phyloP scores from a whole-genome alignment of 2,888 invertebrate species.

The Arge pagana region DNA sequence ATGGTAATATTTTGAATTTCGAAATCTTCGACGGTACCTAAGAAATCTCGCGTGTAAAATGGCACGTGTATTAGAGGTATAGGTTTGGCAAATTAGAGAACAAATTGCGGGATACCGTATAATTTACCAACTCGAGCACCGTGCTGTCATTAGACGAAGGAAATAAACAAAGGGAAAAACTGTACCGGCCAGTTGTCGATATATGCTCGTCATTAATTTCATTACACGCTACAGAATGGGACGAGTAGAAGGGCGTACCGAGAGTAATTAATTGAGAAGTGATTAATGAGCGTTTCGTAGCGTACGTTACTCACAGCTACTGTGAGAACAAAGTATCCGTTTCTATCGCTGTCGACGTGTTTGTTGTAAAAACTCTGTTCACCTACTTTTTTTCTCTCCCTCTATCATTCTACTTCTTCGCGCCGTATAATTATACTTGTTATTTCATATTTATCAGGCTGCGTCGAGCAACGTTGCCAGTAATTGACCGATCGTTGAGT shows the following conservation, averaged over 20 bases:
- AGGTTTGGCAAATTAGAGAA: neutral
- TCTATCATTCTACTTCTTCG: no score
- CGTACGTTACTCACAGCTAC: neutral
- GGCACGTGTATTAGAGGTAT: conserved; percentile 8
- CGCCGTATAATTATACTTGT: conserved; percentile 13
- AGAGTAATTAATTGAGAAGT: conserved; percentile 17
- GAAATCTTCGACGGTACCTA: no score
- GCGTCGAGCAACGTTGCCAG: neutral
- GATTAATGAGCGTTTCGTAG: conserved; percentile 12
- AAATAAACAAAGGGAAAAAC: no score
- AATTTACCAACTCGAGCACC: no score
- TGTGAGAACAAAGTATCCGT: conserved; percentile 20
- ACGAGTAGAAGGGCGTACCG: conserved; percentile 10
- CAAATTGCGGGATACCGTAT: no score
- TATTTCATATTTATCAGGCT: conserved; percentile 10
- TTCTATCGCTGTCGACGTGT: conserved; percentile 3
- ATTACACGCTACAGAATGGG: conserved; percentile 16
- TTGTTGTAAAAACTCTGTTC: conserved; percentile 5
- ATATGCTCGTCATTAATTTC: conserved; percentile 15
- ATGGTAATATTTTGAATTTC: no score
- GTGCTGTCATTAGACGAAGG: no score
- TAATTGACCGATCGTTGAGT: conserved; percentile 14
- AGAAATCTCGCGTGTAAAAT: no score
- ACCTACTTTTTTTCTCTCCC: conserved; percentile 11
- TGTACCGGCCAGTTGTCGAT: conserved; percentile 14